Evolutionary conservation across 2,797 vertebrate species (phyloP), one percentile per base, ranked within the genome.

Genomic region (Neopelma chrysocephalum): DNA sequence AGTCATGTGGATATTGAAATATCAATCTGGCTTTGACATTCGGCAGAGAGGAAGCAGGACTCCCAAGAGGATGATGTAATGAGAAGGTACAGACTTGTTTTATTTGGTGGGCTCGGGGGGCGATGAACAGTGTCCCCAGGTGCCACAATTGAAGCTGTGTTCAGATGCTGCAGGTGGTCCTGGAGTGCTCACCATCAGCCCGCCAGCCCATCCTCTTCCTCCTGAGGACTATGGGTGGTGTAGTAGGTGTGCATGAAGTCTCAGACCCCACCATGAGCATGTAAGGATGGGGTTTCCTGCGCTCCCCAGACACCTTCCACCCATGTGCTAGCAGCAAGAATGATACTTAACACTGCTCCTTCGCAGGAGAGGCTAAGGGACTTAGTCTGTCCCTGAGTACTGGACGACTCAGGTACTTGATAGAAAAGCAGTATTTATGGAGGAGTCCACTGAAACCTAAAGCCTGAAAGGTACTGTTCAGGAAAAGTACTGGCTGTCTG

Each of bases 11-110:
- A 53, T 86, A 83, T 75, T 96, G 94, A 93, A 92, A 89, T 89
- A 96, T 69, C 75, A 93, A 90, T 95, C 80, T 77, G 61, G 32
- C 69, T 92, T 90, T 93, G 86, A 86, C 82, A 80, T 96, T 73
- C 95, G 65, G 65, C 1, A 10, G 85, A 73, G 56, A 91, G 62
- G 80, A 93, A 94, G 40, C 73, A 76, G 58, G 64, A 19, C 58
- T 92, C 90, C 72, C 6, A 9, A 50, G 72, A 87, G 32, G 22
- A 18, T 69, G 50, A 40, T 82, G 53, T 72, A 89, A 89, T 78
- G 40, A 93, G 91, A 79, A 82, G 50, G 51, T 54, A 50, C 9
- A 40, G 82, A 18, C 47, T 86, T 3, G 1, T 15, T 11, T 34
- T 78, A 89, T 79, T 73, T 85, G 43, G 62, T 87, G 66, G 78